Percentiles rank a stretch among this genome's conserved stretches.
Evolutionary conservation across 1,140 invertebrate genomes (phyloP).

Genomic region (Hyles euphorbiae): DNA sequence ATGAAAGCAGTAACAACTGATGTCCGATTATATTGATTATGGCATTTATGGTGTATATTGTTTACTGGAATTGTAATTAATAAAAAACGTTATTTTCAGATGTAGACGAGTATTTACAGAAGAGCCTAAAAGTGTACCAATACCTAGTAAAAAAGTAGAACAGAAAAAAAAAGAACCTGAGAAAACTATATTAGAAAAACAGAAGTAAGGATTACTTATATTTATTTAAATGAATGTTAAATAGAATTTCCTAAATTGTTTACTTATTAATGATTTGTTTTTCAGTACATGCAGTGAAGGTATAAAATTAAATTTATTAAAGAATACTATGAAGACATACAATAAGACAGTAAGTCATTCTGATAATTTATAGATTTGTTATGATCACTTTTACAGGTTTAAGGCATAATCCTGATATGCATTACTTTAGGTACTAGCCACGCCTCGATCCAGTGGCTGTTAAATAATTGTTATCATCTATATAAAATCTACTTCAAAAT

Average conservation of each 20-base stretch:
- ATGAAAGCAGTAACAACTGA: neutral
- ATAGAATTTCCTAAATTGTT: too few relatives aligned
- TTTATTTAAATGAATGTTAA: too few relatives aligned
- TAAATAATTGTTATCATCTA: too few relatives aligned
- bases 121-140: constrained; percentile 76
- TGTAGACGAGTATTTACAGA: constrained; percentile 77
- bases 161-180: constrained; percentile 66
- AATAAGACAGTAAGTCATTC: constrained; percentile 50
- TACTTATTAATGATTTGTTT: constrained; percentile 17
- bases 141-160: constrained; percentile 61
- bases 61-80: neutral
- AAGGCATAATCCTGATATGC: too few relatives aligned
- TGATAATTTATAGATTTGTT: too few relatives aligned
- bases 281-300: constrained; percentile 54
- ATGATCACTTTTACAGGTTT: too few relatives aligned
- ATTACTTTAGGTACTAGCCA: too few relatives aligned
- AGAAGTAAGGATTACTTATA: constrained; percentile 11
- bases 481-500: too few relatives aligned
- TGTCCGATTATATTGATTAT: neutral
- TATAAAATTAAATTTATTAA: constrained; percentile 71
- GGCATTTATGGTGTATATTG: neutral
- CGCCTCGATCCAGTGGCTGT: too few relatives aligned
- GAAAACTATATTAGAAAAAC: constrained; percentile 38
- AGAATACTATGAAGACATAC: constrained; percentile 60
- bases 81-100: constrained; percentile 34